Conservation (phyloP, 2,888 invertebrate genomes). For the Aphidius colemani region DNA sequence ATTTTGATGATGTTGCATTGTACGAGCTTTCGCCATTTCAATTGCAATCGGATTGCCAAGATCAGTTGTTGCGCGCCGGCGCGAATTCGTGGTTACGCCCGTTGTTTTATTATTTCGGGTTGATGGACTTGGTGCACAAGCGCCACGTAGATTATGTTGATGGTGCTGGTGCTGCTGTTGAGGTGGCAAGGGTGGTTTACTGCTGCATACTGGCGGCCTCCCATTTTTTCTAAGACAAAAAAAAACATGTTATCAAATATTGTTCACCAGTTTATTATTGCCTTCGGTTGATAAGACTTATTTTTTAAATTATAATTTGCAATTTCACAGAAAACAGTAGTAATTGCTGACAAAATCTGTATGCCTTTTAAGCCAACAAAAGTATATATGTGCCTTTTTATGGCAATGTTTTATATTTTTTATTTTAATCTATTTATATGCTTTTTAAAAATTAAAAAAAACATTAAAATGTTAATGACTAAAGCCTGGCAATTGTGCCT, state of each 20-base stretch:
- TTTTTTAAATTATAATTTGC: not conserved
- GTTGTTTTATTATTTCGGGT: conserved; percentile 46
- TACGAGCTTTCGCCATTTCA: conserved; percentile 60
- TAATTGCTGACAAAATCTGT: too few relatives aligned
- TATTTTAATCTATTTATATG: too few relatives aligned
- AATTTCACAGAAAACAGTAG: too few relatives aligned
- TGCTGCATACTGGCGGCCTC: conserved; percentile 58
- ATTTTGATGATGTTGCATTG: conserved; percentile 43
- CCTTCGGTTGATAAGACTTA: not conserved
- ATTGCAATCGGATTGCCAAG: conserved; percentile 59
- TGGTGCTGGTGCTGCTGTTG: conserved; percentile 37
- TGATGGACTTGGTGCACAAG: conserved; percentile 56
- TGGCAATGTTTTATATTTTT: too few relatives aligned
- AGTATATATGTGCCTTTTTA: too few relatives aligned
- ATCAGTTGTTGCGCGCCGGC: conserved; percentile 61
- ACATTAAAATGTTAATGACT: too few relatives aligned
- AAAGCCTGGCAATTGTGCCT: too few relatives aligned
- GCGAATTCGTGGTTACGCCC: conserved; percentile 45
- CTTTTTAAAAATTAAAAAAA: too few relatives aligned
- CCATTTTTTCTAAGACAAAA: conserved; percentile 47
- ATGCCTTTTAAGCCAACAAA: too few relatives aligned
- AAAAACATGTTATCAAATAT: not conserved
- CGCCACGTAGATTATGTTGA: conserved; percentile 35
- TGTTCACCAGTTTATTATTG: not conserved
- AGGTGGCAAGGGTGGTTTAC: conserved; percentile 56